phyloP scores from a whole-genome alignment of 2,113 vertebrate species.

The Microcebus griseorufus region DNA sequence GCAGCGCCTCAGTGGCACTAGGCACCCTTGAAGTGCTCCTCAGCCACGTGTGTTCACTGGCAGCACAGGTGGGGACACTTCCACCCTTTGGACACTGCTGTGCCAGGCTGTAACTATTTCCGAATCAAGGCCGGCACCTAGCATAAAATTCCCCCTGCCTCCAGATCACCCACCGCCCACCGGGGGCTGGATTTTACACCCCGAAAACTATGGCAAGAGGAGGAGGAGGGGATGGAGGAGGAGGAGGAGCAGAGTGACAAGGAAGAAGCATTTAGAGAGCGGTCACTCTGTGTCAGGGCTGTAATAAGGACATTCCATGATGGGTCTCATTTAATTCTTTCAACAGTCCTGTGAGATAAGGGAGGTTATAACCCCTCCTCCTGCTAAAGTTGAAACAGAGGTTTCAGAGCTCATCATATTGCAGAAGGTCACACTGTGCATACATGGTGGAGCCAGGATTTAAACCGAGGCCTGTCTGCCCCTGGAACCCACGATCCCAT shows the following conservation, averaged over 20 bases:
- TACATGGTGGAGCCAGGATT: neutral
- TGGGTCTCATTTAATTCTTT: constrained; percentile 2
- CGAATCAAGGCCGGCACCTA: neutral
- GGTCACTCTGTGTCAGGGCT: neutral
- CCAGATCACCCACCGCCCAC: neutral
- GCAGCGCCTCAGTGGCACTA: neutral
- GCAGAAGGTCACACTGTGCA: neutral
- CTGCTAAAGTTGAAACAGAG: constrained; percentile 12
- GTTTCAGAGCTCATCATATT: neutral
- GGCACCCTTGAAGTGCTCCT: neutral
- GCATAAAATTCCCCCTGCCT: neutral
- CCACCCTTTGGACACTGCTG: neutral
- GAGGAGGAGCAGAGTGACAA: neutral
- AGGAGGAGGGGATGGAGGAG: neutral
- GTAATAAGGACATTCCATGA: neutral
- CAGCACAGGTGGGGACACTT: neutral
- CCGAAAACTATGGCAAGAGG: neutral
- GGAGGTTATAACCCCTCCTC: neutral
- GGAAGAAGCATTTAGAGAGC: neutral
- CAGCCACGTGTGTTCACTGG: neutral
- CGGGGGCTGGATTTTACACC: neutral
- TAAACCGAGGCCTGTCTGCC: neutral
- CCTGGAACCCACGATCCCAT: neutral
- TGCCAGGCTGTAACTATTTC: neutral
- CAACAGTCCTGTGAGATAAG: neutral